A percentile compares a stretch with the other conserved stretches of the same genome.
phyloP scores from a whole-genome alignment of 2,888 invertebrate species.

The Physocephala rufipes region DNA sequence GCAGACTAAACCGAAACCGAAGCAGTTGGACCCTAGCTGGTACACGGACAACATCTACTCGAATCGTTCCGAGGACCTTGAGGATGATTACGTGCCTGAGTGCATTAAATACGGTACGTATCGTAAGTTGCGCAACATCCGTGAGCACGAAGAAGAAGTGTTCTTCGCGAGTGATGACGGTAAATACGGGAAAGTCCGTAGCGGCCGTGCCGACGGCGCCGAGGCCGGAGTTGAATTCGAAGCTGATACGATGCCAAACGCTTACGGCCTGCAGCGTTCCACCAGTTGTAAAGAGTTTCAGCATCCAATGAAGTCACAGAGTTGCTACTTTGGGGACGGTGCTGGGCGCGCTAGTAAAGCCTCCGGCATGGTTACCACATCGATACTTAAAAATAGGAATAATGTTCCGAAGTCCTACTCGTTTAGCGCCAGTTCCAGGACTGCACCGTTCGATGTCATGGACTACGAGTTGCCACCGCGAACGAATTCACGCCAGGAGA shows the following conservation, averaged over 20 bases:
- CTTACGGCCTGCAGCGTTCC: constrained; percentile 60
- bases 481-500: constrained; percentile 56
- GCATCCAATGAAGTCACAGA: constrained; percentile 63
- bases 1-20: constrained; percentile 61
- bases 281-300: constrained; percentile 64
- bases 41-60: constrained; percentile 66
- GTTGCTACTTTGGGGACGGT: constrained; percentile 62
- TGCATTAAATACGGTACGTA: constrained; percentile 61
- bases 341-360: constrained; percentile 43
- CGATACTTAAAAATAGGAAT: constrained; percentile 57
- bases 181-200: neutral
- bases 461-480: constrained; percentile 63
- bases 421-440: constrained; percentile 62
- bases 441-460: constrained; percentile 64
- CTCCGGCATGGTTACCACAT: constrained; percentile 50
- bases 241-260: constrained; percentile 37
- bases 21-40: constrained; percentile 64
- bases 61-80: constrained; percentile 64
- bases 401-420: constrained; percentile 66
- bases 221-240: constrained; percentile 16
- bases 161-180: constrained; percentile 40
- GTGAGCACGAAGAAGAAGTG: constrained; percentile 60
- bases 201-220: constrained; percentile 21
- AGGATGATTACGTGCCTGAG: constrained; percentile 62
- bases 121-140: constrained; percentile 59